A percentile compares a stretch with the other conserved stretches of the same genome.
These are phyloP conservation scores for Colletes gigas DNA, from an alignment of 1,140 invertebrate species.

Conservation along the genomic window DNA sequence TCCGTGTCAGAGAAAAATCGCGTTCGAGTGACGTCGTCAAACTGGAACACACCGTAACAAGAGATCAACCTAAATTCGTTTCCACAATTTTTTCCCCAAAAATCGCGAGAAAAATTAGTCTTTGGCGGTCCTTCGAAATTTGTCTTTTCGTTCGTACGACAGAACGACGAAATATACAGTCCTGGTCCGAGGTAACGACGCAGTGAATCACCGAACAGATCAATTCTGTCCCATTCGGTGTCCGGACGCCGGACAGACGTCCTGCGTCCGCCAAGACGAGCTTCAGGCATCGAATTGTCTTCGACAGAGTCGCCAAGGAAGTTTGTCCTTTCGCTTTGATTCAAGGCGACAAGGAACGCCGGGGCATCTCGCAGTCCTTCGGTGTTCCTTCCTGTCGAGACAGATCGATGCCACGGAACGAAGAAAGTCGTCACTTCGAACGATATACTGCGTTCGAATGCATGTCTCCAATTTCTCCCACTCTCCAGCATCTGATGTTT, in stretches of 20 bases:
- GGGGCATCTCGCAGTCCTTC: constrained; percentile 19
- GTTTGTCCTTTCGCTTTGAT: constrained; percentile 15
- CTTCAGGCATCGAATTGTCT: constrained; percentile 30
- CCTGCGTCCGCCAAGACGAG: background rate
- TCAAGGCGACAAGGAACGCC: constrained; percentile 3
- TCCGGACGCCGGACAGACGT: constrained; percentile 1
- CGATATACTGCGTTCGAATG: constrained; percentile 29
- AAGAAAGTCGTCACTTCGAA: constrained; percentile 28
- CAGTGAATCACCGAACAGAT: constrained; percentile 41
- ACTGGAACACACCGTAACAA: background rate
- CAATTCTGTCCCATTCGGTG: constrained; percentile 28
- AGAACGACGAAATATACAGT: background rate
- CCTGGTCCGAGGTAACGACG: constrained; percentile 7
- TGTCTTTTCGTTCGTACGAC: background rate
- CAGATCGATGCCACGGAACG: constrained; percentile 50
- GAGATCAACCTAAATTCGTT: background rate
- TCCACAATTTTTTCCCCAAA: background rate
- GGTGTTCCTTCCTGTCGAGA: constrained; percentile 41
- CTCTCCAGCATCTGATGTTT: too few relatives aligned
- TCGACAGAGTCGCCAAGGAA: background rate
- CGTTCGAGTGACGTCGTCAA: too few relatives aligned
- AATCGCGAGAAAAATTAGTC: constrained; percentile 21
- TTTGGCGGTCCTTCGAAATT: constrained; percentile 16
- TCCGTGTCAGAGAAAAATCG: background rate
- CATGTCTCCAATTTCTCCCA: background rate